Evolutionary conservation across 2,797 vertebrate species (phyloP), one percentile per base, ranked within the genome.

Genomic region (Amblyraja radiata): DNA sequence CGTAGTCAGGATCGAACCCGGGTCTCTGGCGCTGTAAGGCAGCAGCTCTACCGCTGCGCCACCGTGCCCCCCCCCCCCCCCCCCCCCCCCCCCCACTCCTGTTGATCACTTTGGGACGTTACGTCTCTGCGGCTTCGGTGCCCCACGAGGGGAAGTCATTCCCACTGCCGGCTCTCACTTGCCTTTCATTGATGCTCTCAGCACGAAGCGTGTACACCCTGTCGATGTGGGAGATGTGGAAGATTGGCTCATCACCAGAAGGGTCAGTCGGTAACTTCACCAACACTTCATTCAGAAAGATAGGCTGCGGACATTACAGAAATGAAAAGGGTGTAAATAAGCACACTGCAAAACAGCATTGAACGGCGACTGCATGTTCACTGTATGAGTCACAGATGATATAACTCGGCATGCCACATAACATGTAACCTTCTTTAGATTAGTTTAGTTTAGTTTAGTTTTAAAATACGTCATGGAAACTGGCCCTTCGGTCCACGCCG

Each of bases 221-320:
- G 94, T 99, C 98, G 6, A 99, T 99, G 97, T 99, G 98, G 21
- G 99, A 99, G 95, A 99, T 99, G 95, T 99, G 99, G 96, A 99
- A 99, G 93, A 99, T 97, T 73, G 99, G 99, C n/a, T 99, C 99
- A 2, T 99, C 99, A 95, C 98, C 99, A 63, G 99, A 99, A 65
- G 99, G 99, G 95, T 99, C 99, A 0, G 99, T 99, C 28, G 99
- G 99, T 76, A 99, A 96, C 95, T 99, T 99, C 93, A 99, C 99
- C 93, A 99, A 96, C 93, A 99, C 99, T 94, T 99, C 99, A 4
- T 99, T 99, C 13, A 99, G 96, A 95, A 99, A 99, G 95, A 99
- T 99, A 1, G 99, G 99, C 99, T 99, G 96, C 39, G 95, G 18
- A 90, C 13, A 63, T 81, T 16, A 88, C 25, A 90, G 65, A 71